Base-by-base conservation (phyloP, 2,888 invertebrate species). In the Drosophila sordidula region DNA sequence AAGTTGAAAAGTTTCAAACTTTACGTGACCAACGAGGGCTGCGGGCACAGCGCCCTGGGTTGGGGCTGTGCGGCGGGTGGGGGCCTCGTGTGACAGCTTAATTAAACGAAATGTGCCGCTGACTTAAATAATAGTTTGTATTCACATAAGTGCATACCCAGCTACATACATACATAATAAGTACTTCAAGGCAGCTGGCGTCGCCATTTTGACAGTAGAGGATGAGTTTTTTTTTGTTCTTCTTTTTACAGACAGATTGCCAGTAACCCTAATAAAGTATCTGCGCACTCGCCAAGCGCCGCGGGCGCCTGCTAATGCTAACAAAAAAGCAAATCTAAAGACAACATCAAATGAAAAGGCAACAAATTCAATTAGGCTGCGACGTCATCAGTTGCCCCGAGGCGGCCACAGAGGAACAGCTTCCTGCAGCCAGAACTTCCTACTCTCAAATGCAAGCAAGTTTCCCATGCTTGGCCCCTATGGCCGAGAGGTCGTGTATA, bases 1-100 rank as follows among this genome's bases (percentile, higher is more conserved):
- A 90, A 89, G 90, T 87, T 89, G 77, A 87, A 89, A 90, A 90
- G 89, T 90, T 90, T 78, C 26, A 49, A 90, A 90, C 82, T 87
- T 89, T 86, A 70, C 59, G 63, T 46, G 47, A 9, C 52, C 47
- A 49, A 54, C 29, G 18, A 42, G 70, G 68, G 71, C 36, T 64
- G 62, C 18, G 41, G 18, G 9, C 6, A 12, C 8, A 12, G 6
- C 16, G 26, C 4, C 8, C 8, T 38, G 46, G 49, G 54, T 16
- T 46, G 56, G 32, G 63, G 64, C 54, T 59, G 44, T 22, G 8
- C 16, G 1, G n/a, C n/a, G 14, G 42, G 59, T 34, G 50, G 49
- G 68, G 41, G 56, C 50, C 78, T 71, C 78, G 70, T 82, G 80
- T 71, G 78, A 78, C 77, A 77, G 59, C 79, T 83, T 80, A 83